Base-by-base conservation (phyloP, 2,113 vertebrate genomes). In the Butorides virescens region DNA sequence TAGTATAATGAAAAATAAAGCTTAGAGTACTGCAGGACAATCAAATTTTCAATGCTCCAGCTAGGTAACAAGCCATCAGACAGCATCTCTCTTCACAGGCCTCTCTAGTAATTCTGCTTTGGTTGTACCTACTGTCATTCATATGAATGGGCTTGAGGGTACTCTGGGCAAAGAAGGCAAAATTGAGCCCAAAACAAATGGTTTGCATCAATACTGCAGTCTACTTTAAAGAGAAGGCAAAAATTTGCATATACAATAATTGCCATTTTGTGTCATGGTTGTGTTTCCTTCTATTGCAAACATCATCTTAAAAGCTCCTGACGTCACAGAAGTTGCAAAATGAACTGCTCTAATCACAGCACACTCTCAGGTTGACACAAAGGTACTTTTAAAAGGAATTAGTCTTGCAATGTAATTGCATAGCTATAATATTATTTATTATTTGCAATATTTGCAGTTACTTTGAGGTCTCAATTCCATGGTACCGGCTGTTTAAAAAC, bases 261-360 rank as follows among this genome's bases (percentile, higher is more conserved):
- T 61, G 91, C 80, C 79, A 50, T 75, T 53, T 93, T 93, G 90
- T 95, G 94, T 93, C 36, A 56, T 39, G 59, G 67, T 32, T 92
- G 83, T 39, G 84, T 97, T 95, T 91, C 85, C 86, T 94, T 92
- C 77, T 74, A 72, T 75, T 96, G 73, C 82, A 95, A 96, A 91
- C 94, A 96, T 62, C 62, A 82, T 93, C 62, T 87, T 66, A 94
- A 97, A 97, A 97, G 75, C 89, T 97, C 89, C 78, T 84, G 97
- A 98, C 97, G 96, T 97, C 95, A 88, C 59, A 79, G 91, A 80
- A 97, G 94, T 86, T 91, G 79, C 81, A 91, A 88, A 96, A 77
- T 76, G 50, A 97, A 79, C 86, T 56, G 90, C 86, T 92, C 63
- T 55, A 96, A 98, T 97, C 97, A 97, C 61, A 80, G 95, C 91